phyloP scores from a whole-genome alignment of 2,113 vertebrate genomes.

The Clarias gariepinus region DNA sequence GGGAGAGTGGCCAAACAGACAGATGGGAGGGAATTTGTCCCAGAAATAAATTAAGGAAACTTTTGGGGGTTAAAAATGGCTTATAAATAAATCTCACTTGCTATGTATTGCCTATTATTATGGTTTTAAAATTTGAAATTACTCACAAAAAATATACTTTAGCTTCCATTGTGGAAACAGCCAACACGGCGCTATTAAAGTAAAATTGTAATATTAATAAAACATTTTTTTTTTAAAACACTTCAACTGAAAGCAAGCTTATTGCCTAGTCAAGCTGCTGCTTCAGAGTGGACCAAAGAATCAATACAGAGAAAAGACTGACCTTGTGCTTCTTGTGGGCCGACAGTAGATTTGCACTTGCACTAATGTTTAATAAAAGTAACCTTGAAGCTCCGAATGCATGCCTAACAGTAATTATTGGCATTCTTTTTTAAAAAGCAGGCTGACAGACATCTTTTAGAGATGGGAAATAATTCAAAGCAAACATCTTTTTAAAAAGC shows the following conservation, averaged over 20 bases:
- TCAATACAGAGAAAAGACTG: neutral
- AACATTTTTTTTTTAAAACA: too few species aligned
- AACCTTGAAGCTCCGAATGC: neutral
- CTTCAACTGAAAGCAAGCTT: neutral
- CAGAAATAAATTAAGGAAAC: too few species aligned
- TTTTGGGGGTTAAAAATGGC: too few species aligned
- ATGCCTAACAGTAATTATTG: neutral
- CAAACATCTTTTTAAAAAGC: neutral
- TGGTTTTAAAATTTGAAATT: neutral
- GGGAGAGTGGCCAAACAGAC: too few species aligned
- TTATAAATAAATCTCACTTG: neutral
- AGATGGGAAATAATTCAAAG: neutral
- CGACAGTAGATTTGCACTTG: neutral
- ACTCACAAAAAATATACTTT: neutral
- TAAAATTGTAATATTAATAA: neutral
- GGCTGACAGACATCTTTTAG: neutral
- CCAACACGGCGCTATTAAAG: neutral
- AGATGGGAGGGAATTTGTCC: too few species aligned
- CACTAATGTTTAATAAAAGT: neutral
- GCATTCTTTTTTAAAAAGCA: neutral
- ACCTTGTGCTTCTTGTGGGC: neutral
- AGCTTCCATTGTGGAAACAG: neutral
- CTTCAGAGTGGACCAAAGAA: neutral
- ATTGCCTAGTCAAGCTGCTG: neutral
- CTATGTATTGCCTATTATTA: neutral